phyloP scores from a whole-genome alignment of 2,888 invertebrate species.

The Resseliella maxima region DNA sequence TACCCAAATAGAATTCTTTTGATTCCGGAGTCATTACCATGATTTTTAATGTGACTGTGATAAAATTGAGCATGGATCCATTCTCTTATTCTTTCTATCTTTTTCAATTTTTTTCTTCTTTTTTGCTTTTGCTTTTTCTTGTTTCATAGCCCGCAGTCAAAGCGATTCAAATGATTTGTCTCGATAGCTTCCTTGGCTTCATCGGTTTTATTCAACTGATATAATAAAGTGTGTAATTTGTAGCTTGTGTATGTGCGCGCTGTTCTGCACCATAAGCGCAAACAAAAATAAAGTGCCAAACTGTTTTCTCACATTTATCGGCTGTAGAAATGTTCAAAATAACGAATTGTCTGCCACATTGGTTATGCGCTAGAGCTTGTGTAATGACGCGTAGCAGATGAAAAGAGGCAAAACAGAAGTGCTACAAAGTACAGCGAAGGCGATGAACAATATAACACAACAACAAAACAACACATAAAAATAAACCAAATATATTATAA shows the following conservation, averaged over 20 bases:
- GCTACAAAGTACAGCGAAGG: slow-evolving; percentile 38
- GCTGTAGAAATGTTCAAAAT: background rate
- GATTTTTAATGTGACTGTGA: slow-evolving; percentile 28
- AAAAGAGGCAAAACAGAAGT: slow-evolving; percentile 48
- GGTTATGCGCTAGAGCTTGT: slow-evolving; percentile 51
- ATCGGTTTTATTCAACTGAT: slow-evolving; percentile 12
- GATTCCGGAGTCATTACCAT: slow-evolving; percentile 15
- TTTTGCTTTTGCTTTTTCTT: background rate
- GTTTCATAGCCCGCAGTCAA: too few species aligned
- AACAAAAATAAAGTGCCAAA: background rate
- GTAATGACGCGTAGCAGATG: slow-evolving; percentile 48
- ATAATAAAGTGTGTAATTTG: slow-evolving; percentile 30
- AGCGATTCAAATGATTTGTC: too few species aligned
- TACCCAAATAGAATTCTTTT: slow-evolving; percentile 27
- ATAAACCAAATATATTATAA: background rate
- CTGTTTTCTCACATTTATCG: slow-evolving; percentile 42
- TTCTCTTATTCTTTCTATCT: background rate
- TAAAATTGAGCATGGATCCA: slow-evolving; percentile 7
- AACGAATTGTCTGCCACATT: slow-evolving; percentile 53
- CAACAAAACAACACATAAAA: slow-evolving; percentile 40
- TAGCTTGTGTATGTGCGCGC: background rate
- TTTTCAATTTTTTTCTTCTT: background rate
- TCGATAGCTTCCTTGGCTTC: background rate
- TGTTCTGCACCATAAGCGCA: background rate
- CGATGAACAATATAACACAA: slow-evolving; percentile 44